A percentile compares a stretch with the other conserved stretches of the same genome.
Conservation (phyloP, 2,113 vertebrate genomes). For the Climacteris rufus region DNA sequence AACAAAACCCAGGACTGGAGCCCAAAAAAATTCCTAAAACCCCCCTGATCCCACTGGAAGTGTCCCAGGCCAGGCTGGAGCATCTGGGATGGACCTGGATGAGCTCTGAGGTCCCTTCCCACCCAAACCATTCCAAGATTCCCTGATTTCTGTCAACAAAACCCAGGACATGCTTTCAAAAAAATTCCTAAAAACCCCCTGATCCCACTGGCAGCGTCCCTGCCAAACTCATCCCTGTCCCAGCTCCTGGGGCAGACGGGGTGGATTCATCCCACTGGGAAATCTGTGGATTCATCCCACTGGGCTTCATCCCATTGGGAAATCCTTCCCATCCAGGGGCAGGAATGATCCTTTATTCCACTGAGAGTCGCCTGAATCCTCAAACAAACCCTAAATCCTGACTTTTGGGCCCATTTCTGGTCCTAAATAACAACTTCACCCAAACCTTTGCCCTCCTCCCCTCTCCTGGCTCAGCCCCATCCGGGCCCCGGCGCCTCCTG, state of each 20-base stretch:
- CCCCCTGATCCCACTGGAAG: neutral
- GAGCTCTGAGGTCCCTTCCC: neutral
- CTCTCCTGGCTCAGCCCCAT: too few species aligned
- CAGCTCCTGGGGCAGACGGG: neutral
- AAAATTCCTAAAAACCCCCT: neutral
- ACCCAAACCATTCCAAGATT: neutral
- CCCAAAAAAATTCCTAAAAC: neutral
- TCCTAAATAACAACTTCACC: neutral
- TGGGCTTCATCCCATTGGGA: neutral
- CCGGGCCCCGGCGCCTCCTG: neutral
- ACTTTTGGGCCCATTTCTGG: neutral
- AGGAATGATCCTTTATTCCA: neutral
- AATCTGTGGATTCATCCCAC: neutral
- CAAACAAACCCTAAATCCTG: neutral
- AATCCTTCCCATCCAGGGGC: neutral
- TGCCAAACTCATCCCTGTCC: neutral
- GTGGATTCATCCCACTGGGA: neutral
- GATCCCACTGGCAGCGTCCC: neutral
- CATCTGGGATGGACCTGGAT: neutral
- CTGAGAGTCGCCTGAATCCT: neutral
- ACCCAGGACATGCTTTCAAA: neutral
- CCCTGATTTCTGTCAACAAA: neutral
- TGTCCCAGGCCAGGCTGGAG: neutral
- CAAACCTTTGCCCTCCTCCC: neutral
- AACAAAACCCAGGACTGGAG: neutral